Evolutionary conservation across 2,888 invertebrate genomes (phyloP).

Genomic region (Coenonympha glycerion): DNA sequence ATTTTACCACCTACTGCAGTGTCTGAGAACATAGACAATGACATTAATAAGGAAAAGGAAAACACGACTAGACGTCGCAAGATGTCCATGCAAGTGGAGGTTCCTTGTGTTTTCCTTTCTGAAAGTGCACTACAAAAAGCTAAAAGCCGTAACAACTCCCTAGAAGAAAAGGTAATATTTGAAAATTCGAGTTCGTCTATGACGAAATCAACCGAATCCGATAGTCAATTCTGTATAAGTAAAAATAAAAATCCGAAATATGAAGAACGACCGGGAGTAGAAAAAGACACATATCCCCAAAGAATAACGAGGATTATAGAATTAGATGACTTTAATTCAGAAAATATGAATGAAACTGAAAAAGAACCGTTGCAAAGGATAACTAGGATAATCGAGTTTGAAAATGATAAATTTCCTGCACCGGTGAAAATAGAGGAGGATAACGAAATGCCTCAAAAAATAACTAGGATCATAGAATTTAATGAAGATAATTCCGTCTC

Average conservation of each 20-base stretch:
- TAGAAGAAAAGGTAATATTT: conserved; percentile 64
- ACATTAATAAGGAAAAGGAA: conserved; percentile 64
- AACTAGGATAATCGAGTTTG: conserved; percentile 68
- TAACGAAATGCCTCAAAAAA: conserved; percentile 59
- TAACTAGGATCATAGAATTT: conserved; percentile 68
- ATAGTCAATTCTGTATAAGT: conserved; percentile 19
- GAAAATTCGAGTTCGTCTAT: conserved; percentile 45
- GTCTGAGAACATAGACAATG: conserved; percentile 61
- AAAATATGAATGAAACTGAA: conserved; percentile 38
- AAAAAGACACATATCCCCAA: conserved; percentile 52
- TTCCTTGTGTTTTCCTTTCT: conserved; percentile 71
- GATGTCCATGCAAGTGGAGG: conserved; percentile 74
- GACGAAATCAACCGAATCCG: conserved; percentile 17
- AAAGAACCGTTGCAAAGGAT: conserved; percentile 60
- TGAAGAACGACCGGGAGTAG: conserved; percentile 35
- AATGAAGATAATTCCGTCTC: conserved; percentile 63
- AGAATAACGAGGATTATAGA: conserved; percentile 69
- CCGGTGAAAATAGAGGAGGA: conserved; percentile 42
- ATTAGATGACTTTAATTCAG: conserved; percentile 42
- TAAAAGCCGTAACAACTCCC: conserved; percentile 63
- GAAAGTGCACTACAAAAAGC: conserved; percentile 69
- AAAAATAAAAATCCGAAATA: conserved; percentile 28
- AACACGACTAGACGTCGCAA: conserved; percentile 61
- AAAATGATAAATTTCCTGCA: conserved; percentile 37
- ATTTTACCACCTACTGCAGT: conserved; percentile 71